Percentiles rank a stretch among this genome's conserved stretches.
Evolutionary conservation across 2,113 vertebrate species (phyloP).

Genomic region (Prionailurus viverrinus): DNA sequence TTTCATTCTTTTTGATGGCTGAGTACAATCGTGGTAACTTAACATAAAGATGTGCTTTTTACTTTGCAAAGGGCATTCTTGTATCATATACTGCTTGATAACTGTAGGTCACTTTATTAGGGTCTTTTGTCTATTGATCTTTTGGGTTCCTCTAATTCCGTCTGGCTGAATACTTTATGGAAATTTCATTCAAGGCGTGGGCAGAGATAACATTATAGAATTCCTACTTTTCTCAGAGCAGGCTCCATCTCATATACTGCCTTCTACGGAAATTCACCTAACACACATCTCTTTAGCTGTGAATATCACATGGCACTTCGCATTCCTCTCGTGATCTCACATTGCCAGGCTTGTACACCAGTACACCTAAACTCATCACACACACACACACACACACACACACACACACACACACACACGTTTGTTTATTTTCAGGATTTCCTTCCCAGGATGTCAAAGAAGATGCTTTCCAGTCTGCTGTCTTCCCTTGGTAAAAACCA

Average conservation of each 20-base stretch:
- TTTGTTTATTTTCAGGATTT: background rate
- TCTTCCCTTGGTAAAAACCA: constrained; percentile 34
- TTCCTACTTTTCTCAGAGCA: background rate
- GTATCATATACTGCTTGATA: background rate
- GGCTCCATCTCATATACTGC: background rate
- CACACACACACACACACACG: background rate
- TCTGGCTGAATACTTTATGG: background rate
- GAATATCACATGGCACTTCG: background rate
- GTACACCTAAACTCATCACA: background rate
- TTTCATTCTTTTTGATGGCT: too few species aligned
- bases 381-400: background rate
- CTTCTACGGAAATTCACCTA: background rate
- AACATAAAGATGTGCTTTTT: constrained; percentile 21
- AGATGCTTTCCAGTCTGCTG: background rate
- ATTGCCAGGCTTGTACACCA: background rate
- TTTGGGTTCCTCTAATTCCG: constrained; percentile 42
- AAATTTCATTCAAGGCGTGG: background rate
- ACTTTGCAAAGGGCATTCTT: constrained; percentile 47
- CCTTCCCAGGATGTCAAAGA: constrained; percentile 7
- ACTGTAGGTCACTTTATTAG: background rate
- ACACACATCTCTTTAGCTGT: background rate
- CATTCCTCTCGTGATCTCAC: background rate
- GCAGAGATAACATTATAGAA: background rate
- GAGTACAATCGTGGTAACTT: background rate
- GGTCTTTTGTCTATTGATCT: background rate